Base-by-base conservation (phyloP, 2,797 vertebrate species). In the Todus mexicanus region DNA sequence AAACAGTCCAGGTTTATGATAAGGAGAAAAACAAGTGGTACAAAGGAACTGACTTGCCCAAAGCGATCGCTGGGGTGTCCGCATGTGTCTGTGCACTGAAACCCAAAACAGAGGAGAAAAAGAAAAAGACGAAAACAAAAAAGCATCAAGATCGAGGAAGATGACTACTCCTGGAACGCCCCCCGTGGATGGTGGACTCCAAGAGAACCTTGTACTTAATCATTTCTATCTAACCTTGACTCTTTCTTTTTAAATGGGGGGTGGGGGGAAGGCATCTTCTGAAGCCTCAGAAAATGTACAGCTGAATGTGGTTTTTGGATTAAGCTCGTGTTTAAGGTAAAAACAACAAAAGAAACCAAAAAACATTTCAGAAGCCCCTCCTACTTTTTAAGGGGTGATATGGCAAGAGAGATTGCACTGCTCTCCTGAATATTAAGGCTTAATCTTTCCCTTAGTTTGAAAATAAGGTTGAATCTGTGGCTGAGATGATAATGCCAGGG, bases 61-160 rank as follows among this genome's bases (percentile, higher is more conserved):
- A 98, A 92, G 97, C 98, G 6, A 98, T 99, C 1, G 99, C 99
- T 0, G 99, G 99, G 2, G 98, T 99, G 29, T 99, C 99, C 0
- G 99, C 99, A 0, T 99, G 99, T 1, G 98, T 99, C 64, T 99
- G 99, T 11, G 96, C 97, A 1, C 96, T 99, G 53, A 98, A 97
- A 90, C 97, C 98, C 1, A 96, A 94, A 31, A 96, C 95, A 59
- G 96, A 97, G 31, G 98, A 98, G 65, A 98, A 96, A 92, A 98
- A 97, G 96, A 98, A 97, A 90, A 98, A 97, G 93, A 96, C 96
- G 25, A 97, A 94, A 69, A 97, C 94, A 60, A 98, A 94, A 93
- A 96, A 97, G 6, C 95, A 87, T 66, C 96, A 97, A 45, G 97
- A 98, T 84, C 90, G 94, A 47, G 96, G 97, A 35, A 97, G 97